phyloP scores from a whole-genome alignment of 2,797 vertebrate genomes.

The Aulostomus chinensis region DNA sequence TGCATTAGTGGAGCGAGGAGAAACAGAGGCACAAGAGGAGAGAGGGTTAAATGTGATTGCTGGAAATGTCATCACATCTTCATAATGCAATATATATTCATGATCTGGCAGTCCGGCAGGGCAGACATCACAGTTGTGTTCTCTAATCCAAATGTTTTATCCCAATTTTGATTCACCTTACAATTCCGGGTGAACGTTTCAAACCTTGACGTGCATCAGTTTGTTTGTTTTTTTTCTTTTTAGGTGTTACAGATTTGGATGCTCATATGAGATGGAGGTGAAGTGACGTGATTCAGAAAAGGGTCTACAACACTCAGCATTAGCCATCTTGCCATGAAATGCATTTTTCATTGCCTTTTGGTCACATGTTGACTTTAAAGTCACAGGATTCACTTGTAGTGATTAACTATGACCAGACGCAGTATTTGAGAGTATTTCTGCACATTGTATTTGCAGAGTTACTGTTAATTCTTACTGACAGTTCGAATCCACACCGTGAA shows the following conservation, averaged over 20 bases:
- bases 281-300: constrained; percentile 20
- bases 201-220: constrained; percentile 30
- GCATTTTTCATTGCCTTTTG: no score
- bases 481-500: no score
- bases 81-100: constrained; percentile 86
- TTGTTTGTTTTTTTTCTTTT: no score
- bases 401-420: no score
- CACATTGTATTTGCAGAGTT: no score
- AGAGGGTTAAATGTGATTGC: constrained; percentile 81
- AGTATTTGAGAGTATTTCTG: no score
- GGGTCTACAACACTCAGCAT: no score
- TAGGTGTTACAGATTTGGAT: constrained; percentile 21
- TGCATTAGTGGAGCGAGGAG: constrained; percentile 68
- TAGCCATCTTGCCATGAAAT: no score
- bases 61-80: constrained; percentile 83
- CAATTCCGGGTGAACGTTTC: constrained; percentile 46
- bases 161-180: constrained; percentile 68
- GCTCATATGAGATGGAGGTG: constrained; percentile 7
- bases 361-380: no score
- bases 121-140: constrained; percentile 72
- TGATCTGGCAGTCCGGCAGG: constrained; percentile 76
- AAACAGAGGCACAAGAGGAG: constrained; percentile 69
- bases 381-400: no score
- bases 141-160: constrained; percentile 79
- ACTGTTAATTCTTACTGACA: no score